Conservation (phyloP, 2,113 vertebrate species). For the Oophaga pumilio region DNA sequence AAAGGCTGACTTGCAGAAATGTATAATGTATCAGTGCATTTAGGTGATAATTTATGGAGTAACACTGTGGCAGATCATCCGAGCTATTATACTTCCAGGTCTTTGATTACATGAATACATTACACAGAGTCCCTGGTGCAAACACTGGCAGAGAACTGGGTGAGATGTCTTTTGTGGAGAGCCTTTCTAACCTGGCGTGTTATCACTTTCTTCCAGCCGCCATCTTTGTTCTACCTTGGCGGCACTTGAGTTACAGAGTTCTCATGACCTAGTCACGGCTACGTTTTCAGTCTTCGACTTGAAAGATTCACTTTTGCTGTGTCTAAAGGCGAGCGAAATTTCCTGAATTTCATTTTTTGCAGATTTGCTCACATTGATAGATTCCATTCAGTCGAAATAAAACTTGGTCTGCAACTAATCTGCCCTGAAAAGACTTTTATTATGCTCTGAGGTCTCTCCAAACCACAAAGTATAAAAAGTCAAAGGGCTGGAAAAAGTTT, state of each 20-base stretch:
- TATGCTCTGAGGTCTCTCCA: too few species aligned
- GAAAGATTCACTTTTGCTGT: too few species aligned
- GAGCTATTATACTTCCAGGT: not conserved
- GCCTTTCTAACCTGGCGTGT: not conserved
- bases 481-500: too few species aligned
- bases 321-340: too few species aligned
- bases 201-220: not conserved
- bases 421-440: too few species aligned
- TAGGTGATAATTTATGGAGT: conserved; percentile 50
- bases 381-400: too few species aligned
- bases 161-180: not conserved
- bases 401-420: too few species aligned
- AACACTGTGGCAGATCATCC: not conserved
- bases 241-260: not conserved
- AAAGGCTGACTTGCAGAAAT: conserved; percentile 13
- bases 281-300: too few species aligned
- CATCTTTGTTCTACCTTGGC: not conserved
- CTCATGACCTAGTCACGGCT: too few species aligned
- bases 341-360: too few species aligned
- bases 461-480: too few species aligned
- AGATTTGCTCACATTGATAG: too few species aligned
- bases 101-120: conserved; percentile 34
- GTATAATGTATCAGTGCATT: conserved; percentile 18
- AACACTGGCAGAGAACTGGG: not conserved
- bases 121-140: not conserved